Conservation (phyloP, 2,797 vertebrate genomes). For the Gallinago nigripennis region DNA sequence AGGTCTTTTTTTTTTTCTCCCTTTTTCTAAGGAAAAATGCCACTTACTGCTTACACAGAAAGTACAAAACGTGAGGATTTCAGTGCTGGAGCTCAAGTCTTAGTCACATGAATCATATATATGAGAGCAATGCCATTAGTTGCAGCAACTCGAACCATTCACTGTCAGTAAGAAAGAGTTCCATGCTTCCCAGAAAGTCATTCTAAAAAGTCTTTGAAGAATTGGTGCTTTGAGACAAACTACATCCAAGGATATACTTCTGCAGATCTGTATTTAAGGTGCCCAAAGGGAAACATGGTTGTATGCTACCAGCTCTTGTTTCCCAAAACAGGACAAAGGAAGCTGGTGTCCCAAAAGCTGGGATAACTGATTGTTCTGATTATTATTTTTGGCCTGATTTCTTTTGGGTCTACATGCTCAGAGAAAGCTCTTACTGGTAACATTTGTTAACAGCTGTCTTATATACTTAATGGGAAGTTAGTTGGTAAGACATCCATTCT, state of each 20-base stretch:
- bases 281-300: neutral
- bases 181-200: neutral
- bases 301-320: neutral
- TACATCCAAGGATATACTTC: neutral
- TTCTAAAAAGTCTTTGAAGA: neutral
- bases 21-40: neutral
- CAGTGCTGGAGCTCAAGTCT: neutral
- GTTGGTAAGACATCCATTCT: neutral
- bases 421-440: neutral
- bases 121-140: neutral
- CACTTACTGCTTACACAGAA: rapidly evolving
- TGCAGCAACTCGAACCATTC: neutral
- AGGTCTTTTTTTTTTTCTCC: rapidly evolving
- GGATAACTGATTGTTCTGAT: neutral
- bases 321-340: neutral
- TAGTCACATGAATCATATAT: neutral
- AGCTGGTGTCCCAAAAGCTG: neutral
- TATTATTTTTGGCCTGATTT: neutral
- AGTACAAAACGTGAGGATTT: neutral
- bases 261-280: neutral
- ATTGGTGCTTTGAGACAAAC: neutral
- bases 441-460: neutral
- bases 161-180: neutral
- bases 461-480: neutral
- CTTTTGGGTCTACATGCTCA: neutral